Evolutionary conservation across 37 sponge, comb jelly and placozoan species (phyloP), one percentile per base, ranked within the genome.

Genomic region (Amphimedon queenslandica): DNA sequence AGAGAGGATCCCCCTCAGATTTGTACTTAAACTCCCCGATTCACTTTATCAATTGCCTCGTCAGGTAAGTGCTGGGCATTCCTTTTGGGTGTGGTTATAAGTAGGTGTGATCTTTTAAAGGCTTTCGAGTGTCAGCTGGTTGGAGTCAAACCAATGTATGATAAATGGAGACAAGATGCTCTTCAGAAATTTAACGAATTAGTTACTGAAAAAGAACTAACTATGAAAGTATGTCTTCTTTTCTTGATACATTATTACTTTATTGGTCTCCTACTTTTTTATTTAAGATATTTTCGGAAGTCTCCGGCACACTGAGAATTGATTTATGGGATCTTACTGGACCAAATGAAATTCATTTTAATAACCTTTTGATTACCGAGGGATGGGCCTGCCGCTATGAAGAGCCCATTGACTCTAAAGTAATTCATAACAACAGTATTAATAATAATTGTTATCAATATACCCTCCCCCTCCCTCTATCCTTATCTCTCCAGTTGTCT

Each of bases 121-220:
- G 88, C 92, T 0, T 68, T 91, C 43, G 95, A 94, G 86, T 94
- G 84, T 47, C 84, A 71, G 78, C 80, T 94, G 37, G 42, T 78
- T 35, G 68, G 71, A 0, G 72, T 94, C 30, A 79, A 78, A 43
- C 95, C 95, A 4, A 57, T 82, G 36, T 57, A 58, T 42, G 88
- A 84, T 3, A 37, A 76, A 47, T 94, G 92, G 92, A 69, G 82
- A 3, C 37, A 40, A 20, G 71, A 74, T 23, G 92, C 95, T 21
- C 67, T 40, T 24, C 3, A 29, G 8, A 8, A 63, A 16, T 87
- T 94, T 33, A 31, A 16, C 30, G 74, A 80, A 23, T 68, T 94
- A 29, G 47, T 58, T 11, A 4, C 23, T 0, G 67, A 81, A 57
- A 94, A 91, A 34, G 47, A 71, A 1, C 74, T 90, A 25, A 40